Evolutionary conservation across 2,797 vertebrate species (phyloP).

Genomic region (Valencia hispanica): DNA sequence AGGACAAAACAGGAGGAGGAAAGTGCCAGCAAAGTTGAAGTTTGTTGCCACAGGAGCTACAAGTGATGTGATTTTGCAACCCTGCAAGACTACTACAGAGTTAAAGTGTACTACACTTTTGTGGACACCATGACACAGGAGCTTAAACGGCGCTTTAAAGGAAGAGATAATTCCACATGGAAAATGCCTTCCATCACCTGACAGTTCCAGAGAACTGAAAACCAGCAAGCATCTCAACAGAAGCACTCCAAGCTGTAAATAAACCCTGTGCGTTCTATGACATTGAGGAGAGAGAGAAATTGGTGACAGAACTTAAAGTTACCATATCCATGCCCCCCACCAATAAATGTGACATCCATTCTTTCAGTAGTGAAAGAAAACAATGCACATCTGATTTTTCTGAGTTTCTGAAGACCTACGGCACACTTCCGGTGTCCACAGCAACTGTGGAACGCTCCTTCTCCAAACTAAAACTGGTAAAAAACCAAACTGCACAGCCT

Average conservation of each 20-base stretch:
- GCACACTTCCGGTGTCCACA: neutral
- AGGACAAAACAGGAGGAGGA: neutral
- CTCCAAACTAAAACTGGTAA: constrained; percentile 27
- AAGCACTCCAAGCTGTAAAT: constrained; percentile 33
- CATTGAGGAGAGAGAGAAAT: constrained; percentile 2
- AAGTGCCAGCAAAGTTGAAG: constrained; percentile 4
- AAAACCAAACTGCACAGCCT: constrained; percentile 29
- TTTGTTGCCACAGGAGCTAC: neutral
- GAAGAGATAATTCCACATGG: neutral
- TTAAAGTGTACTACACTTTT: neutral
- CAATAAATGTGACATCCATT: too few relatives aligned
- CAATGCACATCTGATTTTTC: too few relatives aligned
- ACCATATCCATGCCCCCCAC: too few relatives aligned
- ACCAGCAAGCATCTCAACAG: constrained; percentile 24
- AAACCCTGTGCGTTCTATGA: constrained; percentile 22
- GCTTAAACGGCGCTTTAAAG: neutral
- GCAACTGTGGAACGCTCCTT: constrained; percentile 32
- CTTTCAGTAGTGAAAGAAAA: too few relatives aligned
- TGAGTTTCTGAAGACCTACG: accelerated
- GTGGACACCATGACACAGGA: neutral
- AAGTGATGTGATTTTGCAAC: neutral
- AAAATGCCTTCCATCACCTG: constrained; percentile 5
- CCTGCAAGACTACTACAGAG: neutral
- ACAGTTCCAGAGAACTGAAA: constrained; percentile 1
- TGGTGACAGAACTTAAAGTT: constrained; percentile 19